Evolutionary conservation across 2,888 invertebrate genomes (phyloP).

Genomic region (Drosophila kanekoi): DNA sequence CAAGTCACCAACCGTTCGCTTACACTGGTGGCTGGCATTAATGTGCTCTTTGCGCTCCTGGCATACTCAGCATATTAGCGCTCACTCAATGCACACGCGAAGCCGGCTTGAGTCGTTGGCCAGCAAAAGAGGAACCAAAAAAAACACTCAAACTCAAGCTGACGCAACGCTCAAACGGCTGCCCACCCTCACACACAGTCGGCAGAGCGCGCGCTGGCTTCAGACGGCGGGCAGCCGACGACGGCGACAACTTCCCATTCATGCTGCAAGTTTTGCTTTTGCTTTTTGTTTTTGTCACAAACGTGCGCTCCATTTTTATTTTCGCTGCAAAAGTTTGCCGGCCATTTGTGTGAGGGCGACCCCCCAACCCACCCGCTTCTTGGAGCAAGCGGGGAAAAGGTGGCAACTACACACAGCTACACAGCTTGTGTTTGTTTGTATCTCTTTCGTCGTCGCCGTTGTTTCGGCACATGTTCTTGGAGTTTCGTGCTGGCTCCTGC

Average conservation of each 20-base stretch:
- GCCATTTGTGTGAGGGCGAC: slow-evolving; percentile 66
- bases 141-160: slow-evolving; percentile 58
- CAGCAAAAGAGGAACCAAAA: slow-evolving; percentile 28
- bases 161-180: slow-evolving; percentile 65
- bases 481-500: slow-evolving; percentile 60
- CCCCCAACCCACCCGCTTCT: slow-evolving; percentile 17
- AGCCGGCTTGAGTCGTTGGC: slow-evolving; percentile 46
- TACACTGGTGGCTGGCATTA: slow-evolving; percentile 55
- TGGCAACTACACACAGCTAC: slow-evolving; percentile 51
- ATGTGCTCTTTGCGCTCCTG: slow-evolving; percentile 19
- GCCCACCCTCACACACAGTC: slow-evolving; percentile 44
- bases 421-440: slow-evolving; percentile 67
- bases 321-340: slow-evolving; percentile 80
- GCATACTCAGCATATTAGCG: slow-evolving; percentile 26
- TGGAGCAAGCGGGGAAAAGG: slow-evolving; percentile 37
- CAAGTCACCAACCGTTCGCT: slow-evolving; percentile 59
- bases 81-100: slow-evolving; percentile 51
- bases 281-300: slow-evolving; percentile 76
- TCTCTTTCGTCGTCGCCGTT: slow-evolving; percentile 77
- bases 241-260: slow-evolving; percentile 72
- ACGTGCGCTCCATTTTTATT: slow-evolving; percentile 81
- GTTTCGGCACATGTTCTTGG: slow-evolving; percentile 81
- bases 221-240: slow-evolving; percentile 51
- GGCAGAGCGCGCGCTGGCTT: slow-evolving; percentile 27
- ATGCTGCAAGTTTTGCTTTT: slow-evolving; percentile 66